Evolutionary conservation across 1,140 invertebrate species (phyloP).

Genomic region (Drosophila bipectinata): DNA sequence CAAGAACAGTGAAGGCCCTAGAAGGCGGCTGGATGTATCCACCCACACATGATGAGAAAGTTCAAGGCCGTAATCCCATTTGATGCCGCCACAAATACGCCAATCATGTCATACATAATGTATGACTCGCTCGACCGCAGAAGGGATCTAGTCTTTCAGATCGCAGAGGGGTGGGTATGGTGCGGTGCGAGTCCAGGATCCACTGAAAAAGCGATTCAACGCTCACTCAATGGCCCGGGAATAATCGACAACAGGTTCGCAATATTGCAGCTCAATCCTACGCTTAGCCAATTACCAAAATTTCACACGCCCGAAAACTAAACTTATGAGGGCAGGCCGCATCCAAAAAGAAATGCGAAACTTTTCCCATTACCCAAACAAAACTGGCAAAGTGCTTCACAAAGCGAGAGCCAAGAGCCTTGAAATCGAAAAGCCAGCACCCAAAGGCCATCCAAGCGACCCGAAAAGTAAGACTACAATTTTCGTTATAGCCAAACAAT

Average conservation of each 20-base stretch:
- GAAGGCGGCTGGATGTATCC: slow-evolving; percentile 9
- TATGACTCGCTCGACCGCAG: slow-evolving; percentile 35
- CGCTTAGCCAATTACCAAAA: slow-evolving; percentile 60
- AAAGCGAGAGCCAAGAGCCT: slow-evolving; percentile 39
- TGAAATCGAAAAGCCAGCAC: slow-evolving; percentile 43
- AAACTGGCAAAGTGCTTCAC: slow-evolving; percentile 42
- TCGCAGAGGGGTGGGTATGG: not conserved
- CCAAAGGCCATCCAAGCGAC: slow-evolving; percentile 4
- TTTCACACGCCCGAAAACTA: slow-evolving; percentile 45
- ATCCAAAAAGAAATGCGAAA: slow-evolving; percentile 46
- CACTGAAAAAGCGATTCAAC: slow-evolving; percentile 38
- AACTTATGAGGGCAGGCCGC: slow-evolving; percentile 40
- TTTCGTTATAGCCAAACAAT: slow-evolving; percentile 33
- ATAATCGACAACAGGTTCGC: slow-evolving; percentile 56
- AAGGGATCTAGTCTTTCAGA: not conserved
- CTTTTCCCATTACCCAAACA: slow-evolving; percentile 71
- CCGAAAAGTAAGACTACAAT: slow-evolving; percentile 36
- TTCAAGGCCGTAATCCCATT: slow-evolving; percentile 77
- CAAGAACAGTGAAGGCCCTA: slow-evolving; percentile 51
- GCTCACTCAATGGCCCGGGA: slow-evolving; percentile 52
- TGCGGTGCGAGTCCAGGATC: not conserved
- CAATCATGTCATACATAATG: slow-evolving; percentile 78
- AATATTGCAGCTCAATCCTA: slow-evolving; percentile 16
- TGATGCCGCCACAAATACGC: slow-evolving; percentile 75
- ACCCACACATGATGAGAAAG: slow-evolving; percentile 47